Conservation (phyloP, 2,797 vertebrate genomes). For the Nasua narica region DNA sequence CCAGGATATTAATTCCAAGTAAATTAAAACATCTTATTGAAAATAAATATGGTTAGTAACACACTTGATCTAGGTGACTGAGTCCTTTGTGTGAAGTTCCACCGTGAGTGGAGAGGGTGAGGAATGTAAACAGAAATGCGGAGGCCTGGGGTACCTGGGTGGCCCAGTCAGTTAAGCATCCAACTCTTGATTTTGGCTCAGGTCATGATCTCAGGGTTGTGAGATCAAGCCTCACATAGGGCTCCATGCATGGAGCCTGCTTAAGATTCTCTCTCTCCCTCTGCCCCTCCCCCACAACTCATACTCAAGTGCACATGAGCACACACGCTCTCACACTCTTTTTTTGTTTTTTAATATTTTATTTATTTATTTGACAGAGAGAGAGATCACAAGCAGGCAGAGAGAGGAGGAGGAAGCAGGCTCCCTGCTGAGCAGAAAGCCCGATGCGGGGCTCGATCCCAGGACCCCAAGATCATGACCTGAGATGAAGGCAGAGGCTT, state of each 20-base stretch:
- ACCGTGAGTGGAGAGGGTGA: background rate
- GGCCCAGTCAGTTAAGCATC: background rate
- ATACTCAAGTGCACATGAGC: rapidly evolving
- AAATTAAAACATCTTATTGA: conserved; percentile 43
- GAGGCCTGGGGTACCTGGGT: background rate
- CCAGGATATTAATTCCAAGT: background rate
- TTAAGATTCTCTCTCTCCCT: background rate
- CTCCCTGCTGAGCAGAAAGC: too few relatives aligned
- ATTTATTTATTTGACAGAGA: too few relatives aligned
- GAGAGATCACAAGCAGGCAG: too few relatives aligned
- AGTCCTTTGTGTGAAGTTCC: background rate
- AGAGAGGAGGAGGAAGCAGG: too few relatives aligned
- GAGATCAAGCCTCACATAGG: background rate
- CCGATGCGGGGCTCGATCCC: too few relatives aligned
- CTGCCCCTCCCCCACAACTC: background rate
- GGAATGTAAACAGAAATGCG: background rate
- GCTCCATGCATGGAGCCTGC: background rate
- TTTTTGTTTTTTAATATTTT: too few relatives aligned
- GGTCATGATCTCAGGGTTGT: background rate
- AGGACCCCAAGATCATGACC: too few relatives aligned
- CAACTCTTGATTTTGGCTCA: background rate
- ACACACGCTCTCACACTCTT: too few relatives aligned
- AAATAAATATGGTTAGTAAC: conserved; percentile 29
- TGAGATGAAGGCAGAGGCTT: too few relatives aligned
- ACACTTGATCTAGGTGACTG: background rate